Evolutionary conservation across 2,797 vertebrate genomes (phyloP), one percentile per base, ranked within the genome.

Genomic region (Phataginus tetradactyla): DNA sequence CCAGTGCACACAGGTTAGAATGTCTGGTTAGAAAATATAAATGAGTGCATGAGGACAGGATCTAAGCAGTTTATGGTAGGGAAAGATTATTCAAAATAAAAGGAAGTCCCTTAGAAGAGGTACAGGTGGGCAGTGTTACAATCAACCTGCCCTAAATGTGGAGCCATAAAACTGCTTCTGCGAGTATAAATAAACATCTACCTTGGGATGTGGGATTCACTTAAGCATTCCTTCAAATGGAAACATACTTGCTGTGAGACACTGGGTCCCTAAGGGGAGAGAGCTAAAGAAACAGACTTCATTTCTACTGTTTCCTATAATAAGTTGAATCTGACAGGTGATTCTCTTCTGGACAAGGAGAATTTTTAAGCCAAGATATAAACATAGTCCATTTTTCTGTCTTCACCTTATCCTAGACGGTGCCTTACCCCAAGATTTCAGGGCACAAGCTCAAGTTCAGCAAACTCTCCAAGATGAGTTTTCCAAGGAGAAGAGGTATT

Each of bases 271-370:
- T 61, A 87, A 71, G 51, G 72, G 61, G 94, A 81, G 29, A 88
- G 53, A 90, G 86, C 27, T 96, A 90, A 51, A 68, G 25, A 75
- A 74, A 90, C 66, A 91, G 15, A 71, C 68, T 95, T 96, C 84
- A 86, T 34, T 97, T 77, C 90, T 92, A 23, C 55, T 86, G 55
- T 85, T 98, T 96, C 61, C 72, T 95, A 29, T 29, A 94, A 37
- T 84, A 94, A 91, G 81, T 57, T 93, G 57, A 84, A 95, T 37
- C 49, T 97, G 88, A 95, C 90, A 96, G 97, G 57, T 93, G 94
- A 94, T 84, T 96, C 55, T 98, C 71, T 75, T 97, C 93, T 90
- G 74, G 91, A 96, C 92, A 79, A 96, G 96, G 85, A 97, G 89
- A 95, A 96, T 92, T 95, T 97, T 97, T 90, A 94, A 83, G 79